Conservation (phyloP, 2,888 invertebrate species). For the Macrophya annulata region DNA sequence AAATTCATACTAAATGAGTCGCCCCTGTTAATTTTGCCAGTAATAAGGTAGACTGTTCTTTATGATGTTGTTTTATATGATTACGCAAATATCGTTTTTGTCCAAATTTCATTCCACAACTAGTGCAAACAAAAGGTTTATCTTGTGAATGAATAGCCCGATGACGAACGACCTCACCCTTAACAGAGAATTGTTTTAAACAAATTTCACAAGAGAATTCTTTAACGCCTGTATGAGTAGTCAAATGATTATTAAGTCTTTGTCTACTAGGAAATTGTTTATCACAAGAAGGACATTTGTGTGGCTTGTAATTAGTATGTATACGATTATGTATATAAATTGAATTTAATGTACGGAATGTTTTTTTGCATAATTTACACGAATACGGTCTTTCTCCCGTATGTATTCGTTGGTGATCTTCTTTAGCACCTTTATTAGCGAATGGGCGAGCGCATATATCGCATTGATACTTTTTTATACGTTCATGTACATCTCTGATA, state of each 20-base stretch:
- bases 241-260: conserved; percentile 78
- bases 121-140: conserved; percentile 74
- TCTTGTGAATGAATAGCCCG: conserved; percentile 79
- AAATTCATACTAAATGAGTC: background rate
- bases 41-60: conserved; percentile 55
- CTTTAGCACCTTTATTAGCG: conserved; percentile 80
- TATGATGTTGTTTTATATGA: conserved; percentile 74
- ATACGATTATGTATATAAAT: conserved; percentile 80
- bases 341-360: conserved; percentile 81
- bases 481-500: conserved; percentile 80
- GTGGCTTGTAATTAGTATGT: conserved; percentile 77
- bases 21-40: conserved; percentile 16
- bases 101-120: conserved; percentile 78
- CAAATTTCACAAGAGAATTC: conserved; percentile 80
- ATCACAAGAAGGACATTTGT: conserved; percentile 79
- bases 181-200: conserved; percentile 80
- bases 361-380: conserved; percentile 82
- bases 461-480: conserved; percentile 81
- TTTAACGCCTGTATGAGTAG: conserved; percentile 78
- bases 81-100: conserved; percentile 80
- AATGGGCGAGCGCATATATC: conserved; percentile 80
- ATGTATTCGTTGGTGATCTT: conserved; percentile 81
- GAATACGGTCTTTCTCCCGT: conserved; percentile 79
- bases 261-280: conserved; percentile 79
- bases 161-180: conserved; percentile 81